phyloP scores from a whole-genome alignment of 2,797 vertebrate genomes.

The Pseudocheirus occidentalis region DNA sequence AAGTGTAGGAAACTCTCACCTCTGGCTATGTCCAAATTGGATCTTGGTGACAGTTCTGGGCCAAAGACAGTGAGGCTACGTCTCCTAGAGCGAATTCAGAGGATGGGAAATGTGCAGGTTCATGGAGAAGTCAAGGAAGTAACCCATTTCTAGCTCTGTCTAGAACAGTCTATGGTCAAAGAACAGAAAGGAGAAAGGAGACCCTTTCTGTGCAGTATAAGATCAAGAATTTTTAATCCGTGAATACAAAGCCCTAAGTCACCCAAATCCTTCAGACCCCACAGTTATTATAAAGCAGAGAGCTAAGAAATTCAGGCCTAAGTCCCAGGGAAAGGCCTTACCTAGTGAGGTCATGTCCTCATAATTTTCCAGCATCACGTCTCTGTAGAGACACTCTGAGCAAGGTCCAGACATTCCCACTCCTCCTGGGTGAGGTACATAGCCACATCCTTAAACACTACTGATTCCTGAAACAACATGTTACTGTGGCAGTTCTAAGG shows the following conservation, averaged over 20 bases:
- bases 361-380: background rate
- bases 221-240: background rate
- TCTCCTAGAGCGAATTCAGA: background rate
- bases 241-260: background rate
- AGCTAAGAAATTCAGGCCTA: background rate
- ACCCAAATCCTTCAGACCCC: background rate
- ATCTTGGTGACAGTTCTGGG: background rate
- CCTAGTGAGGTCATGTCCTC: background rate
- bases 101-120: background rate
- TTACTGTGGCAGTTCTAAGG: background rate
- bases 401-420: background rate
- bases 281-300: background rate
- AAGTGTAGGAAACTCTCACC: background rate
- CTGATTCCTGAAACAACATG: background rate
- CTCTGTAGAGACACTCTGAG: background rate
- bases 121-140: background rate
- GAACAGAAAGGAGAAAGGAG: background rate
- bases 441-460: background rate
- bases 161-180: background rate
- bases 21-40: background rate
- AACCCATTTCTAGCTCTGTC: background rate
- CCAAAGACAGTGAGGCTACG: background rate
- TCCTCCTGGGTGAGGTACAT: background rate
- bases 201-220: background rate
- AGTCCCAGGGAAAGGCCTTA: background rate